These are phyloP conservation scores for Caenorhabditis afra DNA, from an alignment of 2,888 invertebrate species.

Conservation along the genomic window DNA sequence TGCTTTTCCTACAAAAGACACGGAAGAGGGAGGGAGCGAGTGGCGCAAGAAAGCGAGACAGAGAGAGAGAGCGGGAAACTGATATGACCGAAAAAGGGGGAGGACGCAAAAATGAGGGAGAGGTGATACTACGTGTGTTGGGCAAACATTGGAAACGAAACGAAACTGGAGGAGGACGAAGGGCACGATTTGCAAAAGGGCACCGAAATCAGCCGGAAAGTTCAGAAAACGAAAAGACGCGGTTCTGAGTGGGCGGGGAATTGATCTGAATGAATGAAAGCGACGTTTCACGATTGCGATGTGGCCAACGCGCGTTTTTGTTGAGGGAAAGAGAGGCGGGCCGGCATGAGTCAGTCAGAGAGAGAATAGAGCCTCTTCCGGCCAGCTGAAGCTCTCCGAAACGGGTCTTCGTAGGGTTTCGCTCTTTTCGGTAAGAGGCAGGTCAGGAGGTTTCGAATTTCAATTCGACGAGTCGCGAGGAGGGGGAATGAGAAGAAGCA, in stretches of 20 bases:
- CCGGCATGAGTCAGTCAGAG: no score
- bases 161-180: slow-evolving; percentile 3
- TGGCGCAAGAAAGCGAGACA: neutral
- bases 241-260: no score
- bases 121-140: slow-evolving; percentile 42
- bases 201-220: slow-evolving; percentile 43
- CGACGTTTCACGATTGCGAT: no score
- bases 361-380: no score
- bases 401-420: no score
- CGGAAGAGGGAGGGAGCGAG: slow-evolving; percentile 15
- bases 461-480: no score
- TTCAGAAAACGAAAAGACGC: neutral
- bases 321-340: neutral
- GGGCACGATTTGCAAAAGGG: slow-evolving; percentile 7
- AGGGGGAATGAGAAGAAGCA: no score
- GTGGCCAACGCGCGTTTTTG: no score
- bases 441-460: no score
- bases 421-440: no score
- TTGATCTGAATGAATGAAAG: neutral
- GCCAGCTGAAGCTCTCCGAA: no score
- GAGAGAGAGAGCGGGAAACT: slow-evolving; percentile 18
- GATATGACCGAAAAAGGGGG: slow-evolving; percentile 36
- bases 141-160: slow-evolving; percentile 42
- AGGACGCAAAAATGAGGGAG: neutral
- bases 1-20: neutral